phyloP scores from a whole-genome alignment of 1,140 invertebrate species.

The Calosoma granatense region DNA sequence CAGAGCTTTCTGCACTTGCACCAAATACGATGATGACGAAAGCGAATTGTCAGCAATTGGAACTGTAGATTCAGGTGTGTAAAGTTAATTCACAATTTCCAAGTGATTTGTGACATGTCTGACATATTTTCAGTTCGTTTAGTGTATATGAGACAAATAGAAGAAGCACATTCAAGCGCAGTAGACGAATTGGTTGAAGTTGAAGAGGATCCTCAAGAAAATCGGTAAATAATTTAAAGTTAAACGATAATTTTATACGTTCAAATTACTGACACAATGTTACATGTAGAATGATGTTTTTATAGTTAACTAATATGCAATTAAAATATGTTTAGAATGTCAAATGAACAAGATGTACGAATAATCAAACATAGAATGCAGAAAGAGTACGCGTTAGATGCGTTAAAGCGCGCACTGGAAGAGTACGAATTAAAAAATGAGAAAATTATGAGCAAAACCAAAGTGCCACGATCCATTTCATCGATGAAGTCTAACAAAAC shows the following conservation, averaged over 20 bases:
- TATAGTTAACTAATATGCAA: no score
- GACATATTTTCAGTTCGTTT: no score
- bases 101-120: no score
- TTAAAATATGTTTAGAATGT: no score
- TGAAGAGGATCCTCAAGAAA: not conserved
- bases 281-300: no score
- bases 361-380: no score
- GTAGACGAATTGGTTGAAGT: not conserved
- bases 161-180: not conserved
- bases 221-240: not conserved
- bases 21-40: not conserved
- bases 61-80: not conserved
- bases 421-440: conserved; percentile 1
- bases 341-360: no score
- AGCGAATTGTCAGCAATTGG: not conserved
- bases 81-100: no score
- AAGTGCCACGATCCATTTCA: not conserved
- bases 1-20: not conserved
- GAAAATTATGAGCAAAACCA: not conserved
- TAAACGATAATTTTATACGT: not conserved
- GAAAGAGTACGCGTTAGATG: not conserved
- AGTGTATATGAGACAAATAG: not conserved
- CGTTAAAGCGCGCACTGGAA: not conserved
- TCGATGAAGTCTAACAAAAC: not conserved
- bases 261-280: not conserved